These are phyloP conservation scores for Heliconius eleuchia DNA, from an alignment of 1,140 invertebrate genomes.

Conservation along the genomic window DNA sequence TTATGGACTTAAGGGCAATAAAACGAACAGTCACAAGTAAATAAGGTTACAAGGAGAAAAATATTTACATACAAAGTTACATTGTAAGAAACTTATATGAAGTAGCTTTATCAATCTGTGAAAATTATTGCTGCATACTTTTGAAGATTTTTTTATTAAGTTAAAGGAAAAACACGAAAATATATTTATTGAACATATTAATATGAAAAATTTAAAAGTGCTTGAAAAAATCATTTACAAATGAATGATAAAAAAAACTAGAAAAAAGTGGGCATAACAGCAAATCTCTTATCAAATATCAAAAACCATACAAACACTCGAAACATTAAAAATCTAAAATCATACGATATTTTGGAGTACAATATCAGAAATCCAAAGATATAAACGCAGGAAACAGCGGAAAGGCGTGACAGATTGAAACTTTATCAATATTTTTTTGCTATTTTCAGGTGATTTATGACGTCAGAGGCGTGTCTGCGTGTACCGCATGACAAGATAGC, in stretches of 20 bases:
- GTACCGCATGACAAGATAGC: not conserved
- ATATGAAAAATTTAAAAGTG: too few relatives aligned
- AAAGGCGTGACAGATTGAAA: slow-evolving; percentile 1
- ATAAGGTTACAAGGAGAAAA: slow-evolving; percentile 33
- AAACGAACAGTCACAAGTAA: slow-evolving; percentile 27
- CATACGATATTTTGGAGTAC: not conserved
- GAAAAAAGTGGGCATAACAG: not conserved
- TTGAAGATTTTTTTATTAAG: too few relatives aligned
- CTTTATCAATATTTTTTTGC: not conserved
- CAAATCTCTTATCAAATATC: not conserved
- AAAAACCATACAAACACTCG: not conserved
- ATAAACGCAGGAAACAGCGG: not conserved
- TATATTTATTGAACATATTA: too few relatives aligned
- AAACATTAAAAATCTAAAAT: not conserved
- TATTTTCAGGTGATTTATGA: slow-evolving; percentile 2
- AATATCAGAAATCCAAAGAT: not conserved
- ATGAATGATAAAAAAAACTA: not conserved
- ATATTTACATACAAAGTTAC: slow-evolving; percentile 5
- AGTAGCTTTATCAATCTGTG: not conserved
- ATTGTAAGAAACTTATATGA: not conserved
- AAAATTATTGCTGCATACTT: too few relatives aligned
- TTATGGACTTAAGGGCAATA: slow-evolving; percentile 45
- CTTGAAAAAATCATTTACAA: not conserved
- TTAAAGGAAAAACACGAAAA: too few relatives aligned
- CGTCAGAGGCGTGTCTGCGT: slow-evolving; percentile 1